These are phyloP conservation scores for Pleuronectes platessa DNA, from an alignment of 2,113 vertebrate species.

Conservation along the genomic window DNA sequence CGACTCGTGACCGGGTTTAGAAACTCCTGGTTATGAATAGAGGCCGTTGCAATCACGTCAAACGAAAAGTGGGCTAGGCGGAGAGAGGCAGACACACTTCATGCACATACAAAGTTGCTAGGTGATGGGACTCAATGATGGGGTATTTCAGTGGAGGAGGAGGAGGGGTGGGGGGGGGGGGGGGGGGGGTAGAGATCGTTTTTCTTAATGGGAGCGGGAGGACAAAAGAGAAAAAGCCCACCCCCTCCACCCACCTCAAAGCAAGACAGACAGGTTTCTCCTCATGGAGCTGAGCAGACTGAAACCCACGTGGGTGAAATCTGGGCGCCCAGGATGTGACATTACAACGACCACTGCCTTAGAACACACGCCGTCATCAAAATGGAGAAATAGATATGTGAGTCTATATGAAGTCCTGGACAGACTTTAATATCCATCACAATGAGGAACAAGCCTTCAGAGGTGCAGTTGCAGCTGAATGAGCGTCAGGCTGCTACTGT, in stretches of 20 bases:
- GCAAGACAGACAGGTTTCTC: conserved; percentile 65
- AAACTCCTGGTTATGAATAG: conserved; percentile 38
- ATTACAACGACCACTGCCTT: not conserved
- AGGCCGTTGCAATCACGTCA: conserved; percentile 26
- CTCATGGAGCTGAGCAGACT: not conserved
- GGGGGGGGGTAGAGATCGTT: conserved; percentile 3
- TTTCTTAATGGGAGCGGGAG: conserved; percentile 7
- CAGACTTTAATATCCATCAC: too few species aligned
- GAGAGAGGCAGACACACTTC: not conserved
- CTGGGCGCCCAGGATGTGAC: not conserved
- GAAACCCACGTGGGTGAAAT: conserved; percentile 39
- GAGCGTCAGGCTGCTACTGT: too few species aligned
- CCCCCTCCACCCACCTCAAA: conserved; percentile 22
- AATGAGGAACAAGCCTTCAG: too few species aligned
- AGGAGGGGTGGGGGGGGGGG: not conserved
- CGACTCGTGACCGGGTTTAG: conserved; percentile 45
- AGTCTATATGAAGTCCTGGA: too few species aligned
- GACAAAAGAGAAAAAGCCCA: conserved; percentile 41
- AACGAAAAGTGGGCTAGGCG: conserved; percentile 20
- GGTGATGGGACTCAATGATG: conserved; percentile 45
- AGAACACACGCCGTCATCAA: not conserved
- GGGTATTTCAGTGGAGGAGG: conserved; percentile 32
- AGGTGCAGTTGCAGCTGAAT: too few species aligned
- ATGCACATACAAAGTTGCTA: conserved; percentile 56
- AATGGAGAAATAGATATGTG: not conserved